These are phyloP conservation scores for Numida meleagris DNA, from an alignment of 2,113 vertebrate species.

Conservation along the genomic window DNA sequence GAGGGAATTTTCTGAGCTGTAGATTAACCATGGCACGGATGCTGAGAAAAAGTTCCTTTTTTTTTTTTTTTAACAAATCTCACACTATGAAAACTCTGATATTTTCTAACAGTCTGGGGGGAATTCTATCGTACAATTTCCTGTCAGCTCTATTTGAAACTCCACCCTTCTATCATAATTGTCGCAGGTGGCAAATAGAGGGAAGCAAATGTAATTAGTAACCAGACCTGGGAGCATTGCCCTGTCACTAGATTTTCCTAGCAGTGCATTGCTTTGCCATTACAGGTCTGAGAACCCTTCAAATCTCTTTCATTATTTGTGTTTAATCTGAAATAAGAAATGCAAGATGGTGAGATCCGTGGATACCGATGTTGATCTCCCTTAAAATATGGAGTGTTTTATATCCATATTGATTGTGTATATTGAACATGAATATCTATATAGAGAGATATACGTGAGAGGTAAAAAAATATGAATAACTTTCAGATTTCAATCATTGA, in stretches of 20 bases:
- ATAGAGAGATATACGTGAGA: neutral
- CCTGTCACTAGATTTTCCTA: neutral
- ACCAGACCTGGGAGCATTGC: neutral
- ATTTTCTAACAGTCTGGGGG: neutral
- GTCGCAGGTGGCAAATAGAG: conserved; percentile 16
- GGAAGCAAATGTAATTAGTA: conserved; percentile 33
- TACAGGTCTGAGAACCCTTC: neutral
- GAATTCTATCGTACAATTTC: neutral
- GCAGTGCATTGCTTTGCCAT: neutral
- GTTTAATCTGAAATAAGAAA: conserved; percentile 5
- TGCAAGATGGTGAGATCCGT: neutral
- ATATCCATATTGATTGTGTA: neutral
- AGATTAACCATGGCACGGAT: neutral
- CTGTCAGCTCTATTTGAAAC: neutral
- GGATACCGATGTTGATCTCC: neutral
- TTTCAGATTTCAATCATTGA: neutral
- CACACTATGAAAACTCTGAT: fast-evolving
- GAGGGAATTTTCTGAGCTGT: neutral
- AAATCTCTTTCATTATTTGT: neutral
- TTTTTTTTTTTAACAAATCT: neutral
- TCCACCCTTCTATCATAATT: neutral
- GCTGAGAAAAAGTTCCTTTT: neutral
- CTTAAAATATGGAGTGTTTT: neutral
- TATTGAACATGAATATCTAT: neutral
- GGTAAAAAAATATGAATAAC: neutral